Evolutionary conservation across 2,797 vertebrate species (phyloP).

Genomic region (Petrocephalus sullivani): DNA sequence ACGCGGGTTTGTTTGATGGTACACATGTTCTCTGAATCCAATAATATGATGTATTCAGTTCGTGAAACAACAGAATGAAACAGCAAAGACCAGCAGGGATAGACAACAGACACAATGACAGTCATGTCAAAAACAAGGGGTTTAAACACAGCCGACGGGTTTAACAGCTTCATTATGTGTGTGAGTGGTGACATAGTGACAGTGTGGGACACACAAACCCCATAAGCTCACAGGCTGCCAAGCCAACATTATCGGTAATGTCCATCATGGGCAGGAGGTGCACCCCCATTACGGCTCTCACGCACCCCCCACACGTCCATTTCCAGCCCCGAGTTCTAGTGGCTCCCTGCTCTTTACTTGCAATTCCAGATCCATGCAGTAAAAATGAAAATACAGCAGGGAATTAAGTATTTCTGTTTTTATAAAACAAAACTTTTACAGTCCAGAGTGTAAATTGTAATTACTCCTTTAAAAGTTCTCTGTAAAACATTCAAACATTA

Average conservation of each 20-base stretch:
- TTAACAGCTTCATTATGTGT: neutral
- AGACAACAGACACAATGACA: neutral
- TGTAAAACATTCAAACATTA: constrained; percentile 20
- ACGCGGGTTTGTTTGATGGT: neutral
- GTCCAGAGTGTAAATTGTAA: constrained; percentile 29
- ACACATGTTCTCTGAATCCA: neutral
- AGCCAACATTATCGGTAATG: neutral
- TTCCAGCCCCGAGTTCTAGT: neutral
- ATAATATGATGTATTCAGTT: neutral
- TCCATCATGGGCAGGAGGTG: neutral
- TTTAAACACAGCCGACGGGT: neutral
- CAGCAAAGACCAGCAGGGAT: neutral
- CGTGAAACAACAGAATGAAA: neutral
- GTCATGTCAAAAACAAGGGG: neutral
- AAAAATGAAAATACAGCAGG: neutral
- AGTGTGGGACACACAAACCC: neutral
- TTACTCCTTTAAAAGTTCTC: constrained; percentile 12
- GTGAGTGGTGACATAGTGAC: neutral
- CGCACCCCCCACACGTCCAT: neutral
- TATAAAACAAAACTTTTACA: constrained; percentile 16
- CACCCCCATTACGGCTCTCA: neutral
- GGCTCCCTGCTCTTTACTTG: neutral
- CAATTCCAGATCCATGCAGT: neutral
- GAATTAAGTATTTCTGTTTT: neutral
- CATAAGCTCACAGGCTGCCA: neutral